Conservation (phyloP, 2,888 invertebrate genomes). For the Stegana nigrithorax region DNA sequence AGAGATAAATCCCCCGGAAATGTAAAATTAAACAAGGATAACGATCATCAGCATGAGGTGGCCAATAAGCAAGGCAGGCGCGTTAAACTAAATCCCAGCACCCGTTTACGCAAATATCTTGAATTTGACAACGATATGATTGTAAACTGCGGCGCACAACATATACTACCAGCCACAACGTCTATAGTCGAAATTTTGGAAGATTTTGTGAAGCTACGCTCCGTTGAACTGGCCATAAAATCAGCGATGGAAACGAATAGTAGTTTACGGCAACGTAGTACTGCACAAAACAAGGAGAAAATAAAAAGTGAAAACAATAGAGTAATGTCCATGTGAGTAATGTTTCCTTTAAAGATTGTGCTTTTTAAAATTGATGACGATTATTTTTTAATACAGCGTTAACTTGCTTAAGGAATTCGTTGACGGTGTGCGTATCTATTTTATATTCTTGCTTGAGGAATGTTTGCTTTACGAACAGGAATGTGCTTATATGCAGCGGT, state of each 20-base stretch:
- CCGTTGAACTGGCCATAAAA: conserved; percentile 63
- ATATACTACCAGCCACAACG: conserved; percentile 61
- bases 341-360: too few species aligned
- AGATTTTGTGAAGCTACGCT: conserved; percentile 76
- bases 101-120: conserved; percentile 72
- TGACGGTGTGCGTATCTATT: conserved; percentile 89
- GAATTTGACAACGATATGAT: conserved; percentile 78
- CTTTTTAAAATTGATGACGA: too few species aligned
- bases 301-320: conserved; percentile 67
- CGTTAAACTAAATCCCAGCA: conserved; percentile 73
- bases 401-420: conserved; percentile 88
- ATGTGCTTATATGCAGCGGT: conserved; percentile 66
- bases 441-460: conserved; percentile 85
- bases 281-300: conserved; percentile 58
- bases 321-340: conserved; percentile 63
- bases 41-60: not conserved
- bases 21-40: too few species aligned
- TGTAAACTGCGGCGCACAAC: conserved; percentile 74
- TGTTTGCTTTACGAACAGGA: conserved; percentile 87
- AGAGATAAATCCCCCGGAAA: too few species aligned
- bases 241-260: too few species aligned
- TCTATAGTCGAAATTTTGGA: conserved; percentile 76
- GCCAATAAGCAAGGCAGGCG: conserved; percentile 67
- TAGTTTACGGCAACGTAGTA: conserved; percentile 53
- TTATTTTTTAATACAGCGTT: too few species aligned